phyloP scores from a whole-genome alignment of 2,113 vertebrate genomes.

The Tachysurus fulvidraco region DNA sequence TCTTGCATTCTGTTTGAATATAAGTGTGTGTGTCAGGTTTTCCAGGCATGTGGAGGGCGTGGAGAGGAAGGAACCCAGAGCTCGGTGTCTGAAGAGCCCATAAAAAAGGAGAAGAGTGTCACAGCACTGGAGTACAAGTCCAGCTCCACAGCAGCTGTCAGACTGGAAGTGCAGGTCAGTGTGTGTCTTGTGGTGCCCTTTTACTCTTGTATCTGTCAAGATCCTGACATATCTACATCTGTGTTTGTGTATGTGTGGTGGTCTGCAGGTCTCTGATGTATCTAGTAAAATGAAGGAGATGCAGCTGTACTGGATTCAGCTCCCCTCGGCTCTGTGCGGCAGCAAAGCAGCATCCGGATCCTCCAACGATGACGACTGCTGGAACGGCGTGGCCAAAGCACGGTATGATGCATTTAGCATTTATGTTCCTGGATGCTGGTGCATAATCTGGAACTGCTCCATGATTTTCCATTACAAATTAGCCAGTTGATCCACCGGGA shows the following conservation, averaged over 20 bases:
- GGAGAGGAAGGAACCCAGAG: conserved; percentile 63
- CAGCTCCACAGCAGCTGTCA: conserved; percentile 57
- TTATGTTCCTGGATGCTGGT: not conserved
- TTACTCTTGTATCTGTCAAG: not conserved
- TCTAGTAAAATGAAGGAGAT: conserved; percentile 82
- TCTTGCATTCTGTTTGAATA: not conserved
- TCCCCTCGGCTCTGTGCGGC: conserved; percentile 83
- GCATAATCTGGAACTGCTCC: not conserved
- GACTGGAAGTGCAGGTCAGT: conserved; percentile 80
- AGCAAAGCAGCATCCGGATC: conserved; percentile 80
- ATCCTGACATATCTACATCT: conserved; percentile 2
- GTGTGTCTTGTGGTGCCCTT: conserved; percentile 31
- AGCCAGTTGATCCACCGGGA: not conserved
- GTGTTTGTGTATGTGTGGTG: not conserved
- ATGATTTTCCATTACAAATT: not conserved
- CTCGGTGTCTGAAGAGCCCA: conserved; percentile 72
- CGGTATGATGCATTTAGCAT: conserved; percentile 63
- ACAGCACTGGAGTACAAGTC: conserved; percentile 70
- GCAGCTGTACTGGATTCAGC: conserved; percentile 87
- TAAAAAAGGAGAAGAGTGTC: conserved; percentile 64
- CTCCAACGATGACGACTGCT: conserved; percentile 84
- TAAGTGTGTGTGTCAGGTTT: conserved; percentile 73
- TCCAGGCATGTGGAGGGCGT: conserved; percentile 86
- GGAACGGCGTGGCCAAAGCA: conserved; percentile 89
- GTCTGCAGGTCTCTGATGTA: conserved; percentile 83